These are phyloP conservation scores for Buceros bicornis DNA, from an alignment of 2,797 vertebrate genomes.

Conservation along the genomic window DNA sequence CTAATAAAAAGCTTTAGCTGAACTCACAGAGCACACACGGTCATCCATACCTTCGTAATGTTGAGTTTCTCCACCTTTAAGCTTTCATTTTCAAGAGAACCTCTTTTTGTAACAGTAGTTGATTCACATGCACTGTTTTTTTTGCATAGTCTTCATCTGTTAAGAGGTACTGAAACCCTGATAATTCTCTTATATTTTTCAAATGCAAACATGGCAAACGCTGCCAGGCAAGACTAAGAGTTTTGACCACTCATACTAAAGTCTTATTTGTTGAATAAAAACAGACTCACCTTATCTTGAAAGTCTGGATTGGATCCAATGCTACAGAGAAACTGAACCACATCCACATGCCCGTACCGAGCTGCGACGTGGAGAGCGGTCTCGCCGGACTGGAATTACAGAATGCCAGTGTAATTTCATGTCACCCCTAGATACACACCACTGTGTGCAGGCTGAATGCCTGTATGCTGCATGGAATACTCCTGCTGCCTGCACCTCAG, in stretches of 20 bases:
- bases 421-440: not conserved
- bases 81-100: not conserved
- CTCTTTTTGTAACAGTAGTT: not conserved
- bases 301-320: constrained; percentile 91
- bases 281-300: constrained; percentile 88
- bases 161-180: not conserved
- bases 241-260: not conserved
- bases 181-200: not conserved
- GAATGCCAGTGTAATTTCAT: not conserved
- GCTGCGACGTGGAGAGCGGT: constrained; percentile 94
- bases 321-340: constrained; percentile 93
- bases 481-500: fast-evolving
- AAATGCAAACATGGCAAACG: not conserved
- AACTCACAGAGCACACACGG: not conserved
- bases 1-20: not conserved
- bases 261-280: not conserved
- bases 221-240: not conserved
- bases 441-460: fast-evolving
- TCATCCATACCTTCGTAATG: not conserved
- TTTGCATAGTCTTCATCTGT: not conserved
- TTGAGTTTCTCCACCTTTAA: not conserved
- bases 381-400: constrained; percentile 90
- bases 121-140: not conserved
- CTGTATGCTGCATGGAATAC: not conserved
- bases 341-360: constrained; percentile 95